Evolutionary conservation across 2,888 invertebrate species (phyloP).

Genomic region (Carterocephalus palaemon): DNA sequence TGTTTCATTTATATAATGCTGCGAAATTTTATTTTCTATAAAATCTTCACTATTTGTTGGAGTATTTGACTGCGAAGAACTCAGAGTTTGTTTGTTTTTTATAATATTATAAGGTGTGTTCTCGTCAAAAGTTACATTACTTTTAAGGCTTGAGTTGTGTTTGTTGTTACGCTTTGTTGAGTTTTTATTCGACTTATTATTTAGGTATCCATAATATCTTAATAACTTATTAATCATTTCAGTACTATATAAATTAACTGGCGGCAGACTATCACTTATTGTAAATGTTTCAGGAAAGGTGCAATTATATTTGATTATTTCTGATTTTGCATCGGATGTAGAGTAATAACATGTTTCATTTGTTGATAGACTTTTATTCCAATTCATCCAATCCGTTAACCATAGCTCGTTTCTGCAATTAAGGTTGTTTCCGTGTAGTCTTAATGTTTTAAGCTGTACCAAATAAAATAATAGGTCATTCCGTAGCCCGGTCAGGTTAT

Average conservation of each 20-base stretch:
- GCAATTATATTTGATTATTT: conserved; percentile 69
- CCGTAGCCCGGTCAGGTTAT: conserved; percentile 76
- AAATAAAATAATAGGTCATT: conserved; percentile 84
- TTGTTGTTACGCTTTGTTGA: conserved; percentile 44
- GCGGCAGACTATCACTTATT: conserved; percentile 71
- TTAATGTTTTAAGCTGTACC: conserved; percentile 82
- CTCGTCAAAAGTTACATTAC: conserved; percentile 32
- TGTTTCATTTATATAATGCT: conserved; percentile 52
- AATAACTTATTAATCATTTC: conserved; percentile 74
- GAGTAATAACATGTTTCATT: conserved; percentile 71
- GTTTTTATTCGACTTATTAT: conserved; percentile 66
- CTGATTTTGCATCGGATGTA: conserved; percentile 62
- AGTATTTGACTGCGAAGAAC: too few species aligned
- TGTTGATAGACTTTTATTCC: conserved; percentile 59
- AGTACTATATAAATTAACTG: conserved; percentile 72
- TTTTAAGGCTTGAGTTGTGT: conserved; percentile 34
- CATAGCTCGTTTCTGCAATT: conserved; percentile 83
- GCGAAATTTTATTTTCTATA: conserved; percentile 44
- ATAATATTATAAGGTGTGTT: conserved; percentile 34
- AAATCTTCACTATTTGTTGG: conserved; percentile 29
- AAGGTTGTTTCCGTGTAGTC: conserved; percentile 84
- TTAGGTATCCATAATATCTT: conserved; percentile 68
- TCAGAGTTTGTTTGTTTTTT: conserved; percentile 30
- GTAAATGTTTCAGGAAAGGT: conserved; percentile 74
- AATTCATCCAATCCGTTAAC: conserved; percentile 83